phyloP scores from a whole-genome alignment of 2,113 vertebrate genomes.

The Rhodinocichla rosea region DNA sequence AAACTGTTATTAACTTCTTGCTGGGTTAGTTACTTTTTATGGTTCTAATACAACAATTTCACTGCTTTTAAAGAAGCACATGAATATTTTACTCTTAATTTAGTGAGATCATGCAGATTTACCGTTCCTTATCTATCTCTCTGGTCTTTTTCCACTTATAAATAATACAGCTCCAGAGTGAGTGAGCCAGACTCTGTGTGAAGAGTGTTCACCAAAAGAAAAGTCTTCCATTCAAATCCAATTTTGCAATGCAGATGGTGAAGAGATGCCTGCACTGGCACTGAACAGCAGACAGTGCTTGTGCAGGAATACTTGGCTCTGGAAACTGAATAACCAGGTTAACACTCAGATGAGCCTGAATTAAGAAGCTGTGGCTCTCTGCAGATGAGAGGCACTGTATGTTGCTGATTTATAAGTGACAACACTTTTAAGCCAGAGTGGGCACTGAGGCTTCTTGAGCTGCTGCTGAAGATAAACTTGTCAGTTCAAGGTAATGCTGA shows the following conservation, averaged over 20 bases:
- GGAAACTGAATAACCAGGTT: background rate
- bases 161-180: background rate
- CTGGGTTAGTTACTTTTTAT: conserved; percentile 7
- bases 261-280: background rate
- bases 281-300: background rate
- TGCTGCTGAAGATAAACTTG: background rate
- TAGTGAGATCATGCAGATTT: background rate
- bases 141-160: background rate
- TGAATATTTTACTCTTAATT: background rate
- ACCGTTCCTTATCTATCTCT: background rate
- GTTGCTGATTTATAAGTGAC: background rate
- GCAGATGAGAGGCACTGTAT: background rate
- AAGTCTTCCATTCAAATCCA: background rate
- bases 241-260: background rate
- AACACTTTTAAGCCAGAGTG: fast-evolving
- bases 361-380: background rate
- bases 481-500: background rate
- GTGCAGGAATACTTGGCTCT: background rate
- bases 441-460: background rate
- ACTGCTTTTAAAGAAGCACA: background rate
- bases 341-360: background rate
- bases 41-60: background rate
- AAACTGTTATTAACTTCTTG: conserved; percentile 4
- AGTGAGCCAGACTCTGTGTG: background rate
- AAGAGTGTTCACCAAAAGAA: background rate